Evolutionary conservation across 2,888 invertebrate genomes (phyloP).

Genomic region (Watsonalla cultraria): DNA sequence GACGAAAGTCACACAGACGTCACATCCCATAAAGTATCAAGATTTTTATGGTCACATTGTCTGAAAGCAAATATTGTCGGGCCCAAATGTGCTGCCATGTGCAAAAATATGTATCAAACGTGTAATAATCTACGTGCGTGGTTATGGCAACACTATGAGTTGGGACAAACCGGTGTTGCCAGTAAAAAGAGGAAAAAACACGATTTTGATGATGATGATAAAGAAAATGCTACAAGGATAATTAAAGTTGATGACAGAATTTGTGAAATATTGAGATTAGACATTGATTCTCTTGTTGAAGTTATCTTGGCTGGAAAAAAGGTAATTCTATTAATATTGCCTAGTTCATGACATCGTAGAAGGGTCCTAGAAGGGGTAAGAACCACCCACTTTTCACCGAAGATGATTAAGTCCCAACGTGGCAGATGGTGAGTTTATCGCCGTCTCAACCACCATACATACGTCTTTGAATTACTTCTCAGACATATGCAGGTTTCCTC

Average conservation of each 20-base stretch:
- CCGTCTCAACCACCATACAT: no score
- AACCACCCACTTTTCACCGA: background rate
- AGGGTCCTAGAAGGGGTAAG: no score
- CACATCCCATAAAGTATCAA: slow-evolving; percentile 46
- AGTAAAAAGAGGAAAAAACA: slow-evolving; percentile 27
- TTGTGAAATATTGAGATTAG: slow-evolving; percentile 50
- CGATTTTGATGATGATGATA: slow-evolving; percentile 22
- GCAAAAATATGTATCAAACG: slow-evolving; percentile 48
- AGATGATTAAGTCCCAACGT: no score
- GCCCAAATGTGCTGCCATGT: slow-evolving; percentile 56
- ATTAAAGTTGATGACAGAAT: slow-evolving; percentile 47
- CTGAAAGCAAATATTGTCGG: slow-evolving; percentile 60
- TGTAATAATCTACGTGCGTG: slow-evolving; percentile 52
- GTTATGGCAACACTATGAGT: slow-evolving; percentile 59
- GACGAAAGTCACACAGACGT: slow-evolving; percentile 32
- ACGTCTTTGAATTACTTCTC: no score
- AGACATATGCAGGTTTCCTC: no score
- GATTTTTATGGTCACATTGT: slow-evolving; percentile 50
- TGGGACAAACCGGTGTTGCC: slow-evolving; percentile 25
- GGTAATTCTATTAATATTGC: slow-evolving; percentile 29
- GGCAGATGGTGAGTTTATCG: no score
- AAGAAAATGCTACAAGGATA: slow-evolving; percentile 19
- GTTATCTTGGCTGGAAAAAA: slow-evolving; percentile 64
- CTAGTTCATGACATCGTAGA: background rate
- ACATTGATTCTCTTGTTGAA: slow-evolving; percentile 60